Evolutionary conservation across 2,888 invertebrate genomes (phyloP), one percentile per base, ranked within the genome.

Genomic region (Ophraella communa): DNA sequence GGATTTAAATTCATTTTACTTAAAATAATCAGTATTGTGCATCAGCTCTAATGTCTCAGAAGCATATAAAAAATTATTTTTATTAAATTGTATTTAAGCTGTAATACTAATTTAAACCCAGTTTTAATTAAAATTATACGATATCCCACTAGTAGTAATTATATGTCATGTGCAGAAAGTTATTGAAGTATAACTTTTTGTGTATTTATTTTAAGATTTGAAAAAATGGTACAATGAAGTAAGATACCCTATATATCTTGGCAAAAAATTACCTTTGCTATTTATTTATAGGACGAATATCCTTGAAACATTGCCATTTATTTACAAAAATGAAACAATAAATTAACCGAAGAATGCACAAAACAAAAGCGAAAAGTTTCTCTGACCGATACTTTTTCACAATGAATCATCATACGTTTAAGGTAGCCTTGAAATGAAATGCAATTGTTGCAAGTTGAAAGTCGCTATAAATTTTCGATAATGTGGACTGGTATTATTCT

Each of bases 391-490:
- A 59, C 55, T 44, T 60, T 64, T 64, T 60, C 64, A 55, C 24
- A 30, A 56, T 64, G 64, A 64, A 64, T 64, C 64, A 64, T 64
- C 64, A 64, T 57, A 47, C 30, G 30, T 45, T 30, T 55, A 55
- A 60, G 55, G 47, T 56, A 52, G 45, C 60, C 64, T 60, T 64
- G 60, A 60, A 64, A 60, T 60, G 56, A 64, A 60, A 60, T 64
- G 44, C 51, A 64, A 64, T 64, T 60, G 60, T 64, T 57, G 56
- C 62, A 62, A 51, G 49, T 62, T 62, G 56, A 39, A 47, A 44
- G 60, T 30, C 49, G 60, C 60, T 51, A 64, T 64, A 64, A 64
- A 64, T 64, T 60, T 56, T 60, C 60, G 51, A 64, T 64, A 64
- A 64, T 42, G 64, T 64, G 24, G 44, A 56, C 59, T 59, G 55